These are phyloP conservation scores for Edolisoma coerulescens DNA, from an alignment of 2,113 vertebrate species.

Conservation along the genomic window DNA sequence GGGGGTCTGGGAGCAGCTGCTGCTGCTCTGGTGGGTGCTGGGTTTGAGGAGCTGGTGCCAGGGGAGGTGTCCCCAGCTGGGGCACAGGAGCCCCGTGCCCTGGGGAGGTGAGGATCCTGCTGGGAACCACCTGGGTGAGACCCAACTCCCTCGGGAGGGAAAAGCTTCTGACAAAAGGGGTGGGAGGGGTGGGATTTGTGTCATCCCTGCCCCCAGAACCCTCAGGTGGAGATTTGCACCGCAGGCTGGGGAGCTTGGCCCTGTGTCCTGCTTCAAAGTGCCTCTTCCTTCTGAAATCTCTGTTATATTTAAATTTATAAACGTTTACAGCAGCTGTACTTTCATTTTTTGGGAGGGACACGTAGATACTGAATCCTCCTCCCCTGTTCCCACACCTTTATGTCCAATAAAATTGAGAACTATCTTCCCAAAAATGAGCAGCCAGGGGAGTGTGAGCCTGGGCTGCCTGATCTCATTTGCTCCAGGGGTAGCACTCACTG, in stretches of 20 bases:
- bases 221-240: background rate
- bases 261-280: background rate
- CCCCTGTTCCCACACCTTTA: background rate
- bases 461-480: background rate
- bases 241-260: background rate
- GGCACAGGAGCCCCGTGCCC: background rate
- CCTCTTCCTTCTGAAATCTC: background rate
- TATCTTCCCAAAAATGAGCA: background rate
- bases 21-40: background rate
- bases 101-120: background rate
- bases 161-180: background rate
- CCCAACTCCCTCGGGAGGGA: background rate
- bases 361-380: background rate
- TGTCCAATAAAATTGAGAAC: background rate
- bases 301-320: background rate
- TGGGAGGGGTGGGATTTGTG: accelerated
- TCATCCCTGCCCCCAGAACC: background rate
- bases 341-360: background rate
- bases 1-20: background rate
- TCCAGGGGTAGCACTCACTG: background rate
- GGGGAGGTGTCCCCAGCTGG: background rate
- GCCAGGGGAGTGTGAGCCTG: background rate
- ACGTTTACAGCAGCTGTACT: background rate
- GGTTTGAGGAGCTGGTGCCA: background rate
- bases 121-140: background rate